Conservation (phyloP, 1,140 invertebrate genomes). For the Drosophila tsacasi region DNA sequence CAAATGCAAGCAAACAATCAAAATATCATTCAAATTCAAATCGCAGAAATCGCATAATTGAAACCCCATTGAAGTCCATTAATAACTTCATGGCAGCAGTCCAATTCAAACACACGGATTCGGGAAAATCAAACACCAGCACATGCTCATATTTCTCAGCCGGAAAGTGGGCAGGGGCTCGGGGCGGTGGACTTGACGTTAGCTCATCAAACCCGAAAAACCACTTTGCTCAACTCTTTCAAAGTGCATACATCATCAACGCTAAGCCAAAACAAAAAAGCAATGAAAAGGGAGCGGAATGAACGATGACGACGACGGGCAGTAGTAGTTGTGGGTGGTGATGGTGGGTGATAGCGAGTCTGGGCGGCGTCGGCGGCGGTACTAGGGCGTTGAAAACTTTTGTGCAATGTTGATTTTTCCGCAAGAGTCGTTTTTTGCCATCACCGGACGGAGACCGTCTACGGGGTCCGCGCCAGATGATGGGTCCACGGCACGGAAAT, state of each 20-base stretch:
- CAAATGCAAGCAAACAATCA: conserved; percentile 68
- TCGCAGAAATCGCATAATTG: conserved; percentile 82
- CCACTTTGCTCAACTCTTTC: conserved; percentile 83
- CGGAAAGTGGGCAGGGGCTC: conserved; percentile 1
- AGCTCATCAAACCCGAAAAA: conserved; percentile 82
- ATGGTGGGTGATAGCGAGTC: conserved; percentile 19
- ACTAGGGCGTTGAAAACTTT: conserved; percentile 64
- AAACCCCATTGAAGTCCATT: conserved; percentile 82
- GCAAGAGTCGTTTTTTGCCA: conserved; percentile 79
- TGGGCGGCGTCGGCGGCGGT: conserved; percentile 19
- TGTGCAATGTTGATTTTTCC: conserved; percentile 84
- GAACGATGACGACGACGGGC: conserved; percentile 42
- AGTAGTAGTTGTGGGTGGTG: conserved; percentile 3
- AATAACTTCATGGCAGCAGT: conserved; percentile 77
- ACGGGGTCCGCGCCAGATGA: conserved; percentile 17
- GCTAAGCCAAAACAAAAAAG: conserved; percentile 83
- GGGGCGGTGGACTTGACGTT: conserved; percentile 62
- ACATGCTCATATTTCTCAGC: conserved; percentile 44
- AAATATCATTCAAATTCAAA: conserved; percentile 83
- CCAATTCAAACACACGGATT: conserved; percentile 60
- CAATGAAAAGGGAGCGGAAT: conserved; percentile 58
- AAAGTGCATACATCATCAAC: conserved; percentile 82
- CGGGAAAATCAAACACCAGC: conserved; percentile 26
- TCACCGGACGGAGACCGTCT: conserved; percentile 54
- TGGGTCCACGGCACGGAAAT: conserved; percentile 14